Percentiles rank a stretch among this genome's conserved stretches.
phyloP scores from a whole-genome alignment of 2,113 vertebrate species.

The Leucopsar rothschildi region DNA sequence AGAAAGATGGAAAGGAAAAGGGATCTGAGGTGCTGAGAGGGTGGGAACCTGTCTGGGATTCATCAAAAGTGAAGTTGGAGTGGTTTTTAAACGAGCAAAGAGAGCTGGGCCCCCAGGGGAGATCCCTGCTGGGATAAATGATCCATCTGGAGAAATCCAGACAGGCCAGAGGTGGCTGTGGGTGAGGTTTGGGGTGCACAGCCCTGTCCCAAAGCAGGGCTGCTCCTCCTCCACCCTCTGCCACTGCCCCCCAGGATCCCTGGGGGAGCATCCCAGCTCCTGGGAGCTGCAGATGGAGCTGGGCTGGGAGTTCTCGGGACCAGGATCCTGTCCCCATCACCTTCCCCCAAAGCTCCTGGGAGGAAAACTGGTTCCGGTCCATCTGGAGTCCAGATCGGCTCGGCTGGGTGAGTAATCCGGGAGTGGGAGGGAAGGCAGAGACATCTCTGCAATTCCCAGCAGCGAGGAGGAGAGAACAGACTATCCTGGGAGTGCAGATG shows the following conservation, averaged over 20 bases:
- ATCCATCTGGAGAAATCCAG: neutral
- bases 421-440: constrained; percentile 65
- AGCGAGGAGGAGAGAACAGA: constrained; percentile 19
- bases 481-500: constrained; percentile 5
- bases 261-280: neutral
- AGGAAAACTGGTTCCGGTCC: neutral
- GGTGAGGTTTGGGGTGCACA: neutral
- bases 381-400: constrained; percentile 53
- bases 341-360: neutral
- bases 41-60: neutral
- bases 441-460: neutral
- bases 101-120: neutral
- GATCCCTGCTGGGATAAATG: neutral
- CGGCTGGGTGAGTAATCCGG: constrained; percentile 6
- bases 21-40: neutral
- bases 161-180: neutral
- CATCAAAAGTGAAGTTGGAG: neutral
- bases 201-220: neutral
- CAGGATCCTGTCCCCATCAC: fast-evolving
- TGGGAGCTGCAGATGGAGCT: neutral
- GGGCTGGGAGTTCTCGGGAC: neutral
- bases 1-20: neutral
- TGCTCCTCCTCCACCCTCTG: neutral
- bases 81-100: neutral
- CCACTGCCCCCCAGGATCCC: neutral